These are phyloP conservation scores for Galagoides demidoff DNA, from an alignment of 2,797 vertebrate species.

Conservation along the genomic window DNA sequence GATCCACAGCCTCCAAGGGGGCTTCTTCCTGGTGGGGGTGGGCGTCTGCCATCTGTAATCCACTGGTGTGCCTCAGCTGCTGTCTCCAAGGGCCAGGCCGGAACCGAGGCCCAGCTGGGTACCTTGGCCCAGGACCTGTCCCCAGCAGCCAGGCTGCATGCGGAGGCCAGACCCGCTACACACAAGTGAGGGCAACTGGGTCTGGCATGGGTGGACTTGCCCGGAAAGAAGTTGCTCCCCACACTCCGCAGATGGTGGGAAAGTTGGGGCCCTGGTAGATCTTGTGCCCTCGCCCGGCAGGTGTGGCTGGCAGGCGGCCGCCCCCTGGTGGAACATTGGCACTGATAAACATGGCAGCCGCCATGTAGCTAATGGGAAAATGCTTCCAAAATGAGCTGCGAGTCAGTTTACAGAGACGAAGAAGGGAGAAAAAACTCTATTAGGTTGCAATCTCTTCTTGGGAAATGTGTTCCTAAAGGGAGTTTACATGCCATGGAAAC, in stretches of 20 bases:
- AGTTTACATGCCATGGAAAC: slow-evolving; percentile 86
- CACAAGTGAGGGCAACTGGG: not conserved
- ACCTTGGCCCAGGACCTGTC: not conserved
- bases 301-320: not conserved
- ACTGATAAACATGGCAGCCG: not conserved
- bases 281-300: not conserved
- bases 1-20: not conserved
- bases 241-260: not conserved
- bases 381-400: slow-evolving; percentile 67
- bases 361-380: slow-evolving; percentile 57
- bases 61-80: not conserved
- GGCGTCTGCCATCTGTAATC: not conserved
- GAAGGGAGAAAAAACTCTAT: slow-evolving; percentile 73
- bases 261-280: not conserved
- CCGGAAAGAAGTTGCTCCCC: not conserved
- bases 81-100: not conserved
- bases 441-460: slow-evolving; percentile 81
- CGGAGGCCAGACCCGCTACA: not conserved
- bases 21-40: not conserved
- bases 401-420: slow-evolving; percentile 79
- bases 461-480: slow-evolving; percentile 82
- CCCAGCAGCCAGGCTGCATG: too few species aligned
- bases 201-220: not conserved
- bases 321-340: not conserved
- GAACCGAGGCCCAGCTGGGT: not conserved